Evolutionary conservation across 2,888 invertebrate genomes (phyloP).

Genomic region (Blastobasis lacticolella): DNA sequence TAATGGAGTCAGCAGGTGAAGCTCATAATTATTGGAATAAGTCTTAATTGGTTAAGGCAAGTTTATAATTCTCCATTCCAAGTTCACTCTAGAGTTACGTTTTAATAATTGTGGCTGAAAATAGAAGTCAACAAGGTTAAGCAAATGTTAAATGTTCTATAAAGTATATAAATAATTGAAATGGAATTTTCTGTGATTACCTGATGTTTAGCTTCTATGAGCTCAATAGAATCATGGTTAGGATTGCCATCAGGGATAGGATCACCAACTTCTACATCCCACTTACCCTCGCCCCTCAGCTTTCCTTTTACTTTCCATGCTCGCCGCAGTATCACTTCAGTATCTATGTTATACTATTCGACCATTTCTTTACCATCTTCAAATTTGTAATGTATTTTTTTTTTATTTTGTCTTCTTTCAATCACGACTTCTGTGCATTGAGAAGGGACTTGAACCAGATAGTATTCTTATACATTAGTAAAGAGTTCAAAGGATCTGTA

Average conservation of each 20-base stretch:
- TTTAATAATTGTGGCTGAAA: constrained; percentile 80
- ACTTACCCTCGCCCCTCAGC: constrained; percentile 80
- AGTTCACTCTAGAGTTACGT: constrained; percentile 80
- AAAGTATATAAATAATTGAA: too few species aligned
- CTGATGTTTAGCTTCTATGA: constrained; percentile 76
- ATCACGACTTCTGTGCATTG: constrained; percentile 55
- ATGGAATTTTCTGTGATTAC: constrained; percentile 25
- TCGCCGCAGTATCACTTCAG: constrained; percentile 80
- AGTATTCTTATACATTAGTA: constrained; percentile 46
- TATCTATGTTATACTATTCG: constrained; percentile 88
- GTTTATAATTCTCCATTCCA: constrained; percentile 90
- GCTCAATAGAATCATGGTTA: constrained; percentile 61
- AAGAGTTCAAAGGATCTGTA: constrained; percentile 2
- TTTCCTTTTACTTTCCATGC: constrained; percentile 84
- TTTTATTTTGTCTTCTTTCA: constrained; percentile 70
- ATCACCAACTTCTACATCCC: constrained; percentile 91
- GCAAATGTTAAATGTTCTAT: too few species aligned
- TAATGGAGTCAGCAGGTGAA: too few species aligned
- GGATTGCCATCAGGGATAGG: constrained; percentile 70
- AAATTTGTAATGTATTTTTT: constrained; percentile 90
- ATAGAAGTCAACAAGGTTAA: constrained; percentile 8
- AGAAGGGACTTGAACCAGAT: constrained; percentile 55
- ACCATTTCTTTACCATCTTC: constrained; percentile 87
- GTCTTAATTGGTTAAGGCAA: constrained; percentile 81
- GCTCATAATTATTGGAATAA: constrained; percentile 78